Percentiles rank a stretch among this genome's conserved stretches.
Evolutionary conservation across 2,113 vertebrate genomes (phyloP).

Genomic region (Python bivittatus): DNA sequence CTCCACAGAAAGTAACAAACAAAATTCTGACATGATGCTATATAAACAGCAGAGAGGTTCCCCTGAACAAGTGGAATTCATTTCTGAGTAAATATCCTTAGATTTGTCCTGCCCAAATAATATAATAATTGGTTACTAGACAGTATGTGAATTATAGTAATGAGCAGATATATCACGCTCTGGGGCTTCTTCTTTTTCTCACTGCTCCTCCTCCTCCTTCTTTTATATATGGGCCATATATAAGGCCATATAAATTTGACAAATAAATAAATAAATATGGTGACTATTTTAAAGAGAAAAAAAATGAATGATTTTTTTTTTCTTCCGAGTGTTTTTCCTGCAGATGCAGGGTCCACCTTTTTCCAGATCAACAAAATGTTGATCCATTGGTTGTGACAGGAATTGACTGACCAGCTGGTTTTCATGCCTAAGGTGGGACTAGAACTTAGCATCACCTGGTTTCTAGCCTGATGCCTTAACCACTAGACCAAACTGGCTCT

Average conservation of each 20-base stretch:
- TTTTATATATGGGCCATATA: neutral
- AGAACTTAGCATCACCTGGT: no score
- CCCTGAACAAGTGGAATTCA: neutral
- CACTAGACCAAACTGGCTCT: no score
- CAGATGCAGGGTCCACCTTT: no score
- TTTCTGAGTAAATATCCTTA: neutral
- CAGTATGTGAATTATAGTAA: neutral
- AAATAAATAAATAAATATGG: neutral
- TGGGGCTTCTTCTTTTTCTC: neutral
- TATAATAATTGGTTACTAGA: neutral
- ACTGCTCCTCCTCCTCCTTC: neutral
- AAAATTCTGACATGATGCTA: neutral
- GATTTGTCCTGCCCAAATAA: neutral
- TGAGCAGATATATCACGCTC: neutral
- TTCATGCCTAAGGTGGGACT: no score
- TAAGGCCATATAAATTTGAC: neutral
- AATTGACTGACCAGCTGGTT: no score
- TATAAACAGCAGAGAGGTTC: neutral
- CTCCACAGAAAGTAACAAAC: neutral
- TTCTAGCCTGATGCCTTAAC: no score
- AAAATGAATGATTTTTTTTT: neutral
- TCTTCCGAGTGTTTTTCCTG: no score
- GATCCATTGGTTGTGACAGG: no score
- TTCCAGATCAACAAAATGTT: no score
- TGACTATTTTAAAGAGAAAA: neutral